phyloP scores from a whole-genome alignment of 2,797 vertebrate genomes.

The Pampus argenteus region DNA sequence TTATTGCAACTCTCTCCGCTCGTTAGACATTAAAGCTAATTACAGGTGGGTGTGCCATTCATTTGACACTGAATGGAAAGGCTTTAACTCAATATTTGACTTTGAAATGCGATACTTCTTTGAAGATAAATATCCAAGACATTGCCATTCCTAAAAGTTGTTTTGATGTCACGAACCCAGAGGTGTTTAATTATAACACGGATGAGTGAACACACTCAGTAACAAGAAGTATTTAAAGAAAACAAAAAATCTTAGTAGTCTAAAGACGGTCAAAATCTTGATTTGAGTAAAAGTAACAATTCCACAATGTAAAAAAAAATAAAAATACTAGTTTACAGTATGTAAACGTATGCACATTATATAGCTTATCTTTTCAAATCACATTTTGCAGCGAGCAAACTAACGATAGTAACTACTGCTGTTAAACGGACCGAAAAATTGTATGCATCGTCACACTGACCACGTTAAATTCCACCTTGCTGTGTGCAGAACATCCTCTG shows the following conservation, averaged over 20 bases:
- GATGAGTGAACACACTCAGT: background rate
- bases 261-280: too few species aligned
- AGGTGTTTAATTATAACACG: background rate
- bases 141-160: slow-evolving; percentile 8
- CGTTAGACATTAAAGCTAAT: slow-evolving; percentile 42
- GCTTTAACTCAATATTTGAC: slow-evolving; percentile 23
- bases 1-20: background rate
- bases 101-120: slow-evolving; percentile 40
- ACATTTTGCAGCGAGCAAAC: background rate
- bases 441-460: background rate
- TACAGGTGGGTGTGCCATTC: slow-evolving; percentile 27
- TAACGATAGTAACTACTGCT: background rate
- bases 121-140: slow-evolving; percentile 27
- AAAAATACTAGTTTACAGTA: too few species aligned
- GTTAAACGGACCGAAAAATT: background rate
- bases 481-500: slow-evolving; percentile 33
- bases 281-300: background rate
- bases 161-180: slow-evolving; percentile 12
- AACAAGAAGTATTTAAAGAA: background rate
- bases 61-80: slow-evolving; percentile 34
- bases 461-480: slow-evolving; percentile 18
- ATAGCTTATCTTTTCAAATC: too few species aligned
- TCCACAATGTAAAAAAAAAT: background rate
- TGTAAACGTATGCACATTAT: too few species aligned
- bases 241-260: too few species aligned